phyloP scores from a whole-genome alignment of 1,140 invertebrate species.

The Dendrolimus kikuchii region DNA sequence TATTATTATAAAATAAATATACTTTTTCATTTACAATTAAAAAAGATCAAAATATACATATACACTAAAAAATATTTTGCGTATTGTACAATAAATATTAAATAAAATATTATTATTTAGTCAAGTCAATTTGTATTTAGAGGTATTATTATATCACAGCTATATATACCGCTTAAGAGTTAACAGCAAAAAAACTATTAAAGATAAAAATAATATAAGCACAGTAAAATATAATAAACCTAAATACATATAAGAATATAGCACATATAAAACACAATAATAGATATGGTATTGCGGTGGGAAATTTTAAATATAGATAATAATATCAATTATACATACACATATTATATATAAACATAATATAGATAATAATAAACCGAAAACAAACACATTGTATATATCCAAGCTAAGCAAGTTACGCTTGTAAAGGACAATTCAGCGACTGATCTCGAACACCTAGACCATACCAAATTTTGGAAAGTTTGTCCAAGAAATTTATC shows the following conservation, averaged over 20 bases:
- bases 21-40: too few relatives aligned
- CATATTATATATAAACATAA: not conserved
- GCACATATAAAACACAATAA: not conserved
- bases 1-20: too few relatives aligned
- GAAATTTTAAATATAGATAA: not conserved
- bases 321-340: not conserved
- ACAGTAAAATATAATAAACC: too few relatives aligned
- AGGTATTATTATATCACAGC: constrained; percentile 27
- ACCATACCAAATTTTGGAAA: too few relatives aligned
- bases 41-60: too few relatives aligned
- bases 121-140: constrained; percentile 15
- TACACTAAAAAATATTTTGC: too few relatives aligned
- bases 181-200: constrained; percentile 8
- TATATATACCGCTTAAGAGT: constrained; percentile 26
- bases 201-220: too few relatives aligned
- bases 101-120: constrained; percentile 11
- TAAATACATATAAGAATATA: too few relatives aligned
- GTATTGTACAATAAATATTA: not conserved
- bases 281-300: not conserved
- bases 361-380: not conserved
- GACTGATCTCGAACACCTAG: too few relatives aligned
- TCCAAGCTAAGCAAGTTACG: too few relatives aligned
- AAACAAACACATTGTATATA: not conserved
- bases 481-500: too few relatives aligned
- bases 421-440: too few relatives aligned